Percentiles rank a stretch among this genome's conserved stretches.
Conservation (phyloP, 2,113 vertebrate genomes). For the Crotophaga sulcirostris region DNA sequence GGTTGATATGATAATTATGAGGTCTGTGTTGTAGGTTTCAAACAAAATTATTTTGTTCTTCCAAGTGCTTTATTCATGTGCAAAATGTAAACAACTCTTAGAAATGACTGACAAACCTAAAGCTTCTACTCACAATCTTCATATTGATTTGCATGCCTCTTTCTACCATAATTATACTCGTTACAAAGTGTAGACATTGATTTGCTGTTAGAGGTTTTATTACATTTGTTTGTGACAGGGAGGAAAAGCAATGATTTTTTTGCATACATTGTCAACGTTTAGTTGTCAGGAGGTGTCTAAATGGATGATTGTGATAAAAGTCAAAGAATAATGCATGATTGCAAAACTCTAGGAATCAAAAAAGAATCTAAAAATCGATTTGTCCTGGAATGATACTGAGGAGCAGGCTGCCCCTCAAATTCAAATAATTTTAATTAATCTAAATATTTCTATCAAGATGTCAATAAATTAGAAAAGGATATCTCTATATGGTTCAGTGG, state of each 20-base stretch:
- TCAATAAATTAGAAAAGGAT: neutral
- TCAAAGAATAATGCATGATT: neutral
- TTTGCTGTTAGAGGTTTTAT: neutral
- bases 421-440: neutral
- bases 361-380: neutral
- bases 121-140: neutral
- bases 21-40: neutral
- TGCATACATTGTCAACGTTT: neutral
- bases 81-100: neutral
- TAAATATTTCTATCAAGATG: neutral
- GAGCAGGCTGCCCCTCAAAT: neutral
- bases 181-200: neutral
- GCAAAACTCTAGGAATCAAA: neutral
- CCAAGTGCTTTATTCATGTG: neutral
- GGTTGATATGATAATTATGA: neutral
- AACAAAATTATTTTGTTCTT: constrained; percentile 3
- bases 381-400: neutral
- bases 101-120: neutral
- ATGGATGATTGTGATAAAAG: neutral
- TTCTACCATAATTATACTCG: neutral
- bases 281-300: neutral
- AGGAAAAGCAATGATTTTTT: neutral
- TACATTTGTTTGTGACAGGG: neutral
- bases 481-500: neutral
- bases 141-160: neutral